Evolutionary conservation across 2,113 vertebrate species (phyloP), one percentile per base, ranked within the genome.

Genomic region (Accipiter cooperii): DNA sequence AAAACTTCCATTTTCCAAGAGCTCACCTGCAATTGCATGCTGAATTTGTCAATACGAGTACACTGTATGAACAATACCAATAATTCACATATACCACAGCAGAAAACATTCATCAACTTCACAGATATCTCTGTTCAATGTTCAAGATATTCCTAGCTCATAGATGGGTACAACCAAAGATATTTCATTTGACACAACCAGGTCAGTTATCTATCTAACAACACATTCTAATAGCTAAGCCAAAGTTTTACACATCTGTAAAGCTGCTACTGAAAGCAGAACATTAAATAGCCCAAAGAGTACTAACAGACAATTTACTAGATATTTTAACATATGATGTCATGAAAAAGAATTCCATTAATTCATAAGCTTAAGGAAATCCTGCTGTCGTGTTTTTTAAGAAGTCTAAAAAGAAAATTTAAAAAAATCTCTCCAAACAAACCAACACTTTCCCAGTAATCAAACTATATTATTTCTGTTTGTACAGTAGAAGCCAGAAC

Each of bases 311-410:
- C 8, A 55, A 22, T 69, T 70, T 84, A 61, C 12, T 49, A 68
- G 17, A 19, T n/a, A 47, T 61, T 87, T 86, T 86, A 76, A 40
- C 5, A 33, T 34, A 65, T 58, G 19, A 58, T 17, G 10, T 10
- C 17, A 25, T 29, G 3, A 46, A 77, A 82, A 42, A 5, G 5
- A 57, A 47, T 40, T 33, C 28, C 17, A 44, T 34, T 4, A 42
- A 76, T 78, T 90, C 10, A 33, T 63, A 58, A 70, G 8, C 33
- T 40, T 63, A 74, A 52, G 25, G n/a, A 20, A 85, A 66, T n/a
- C 5, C 21, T 77, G 10, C 3, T 54, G 6, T n/a, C 0, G 0
- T 17, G 26, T 13, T 11, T 40, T 84, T 69, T 11, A 36, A 55
- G 29, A 89, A 44, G 36, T 33, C 46, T 57, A 47, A 52, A 80